phyloP scores from a whole-genome alignment of 2,113 vertebrate genomes.

The Leucosticte australis region DNA sequence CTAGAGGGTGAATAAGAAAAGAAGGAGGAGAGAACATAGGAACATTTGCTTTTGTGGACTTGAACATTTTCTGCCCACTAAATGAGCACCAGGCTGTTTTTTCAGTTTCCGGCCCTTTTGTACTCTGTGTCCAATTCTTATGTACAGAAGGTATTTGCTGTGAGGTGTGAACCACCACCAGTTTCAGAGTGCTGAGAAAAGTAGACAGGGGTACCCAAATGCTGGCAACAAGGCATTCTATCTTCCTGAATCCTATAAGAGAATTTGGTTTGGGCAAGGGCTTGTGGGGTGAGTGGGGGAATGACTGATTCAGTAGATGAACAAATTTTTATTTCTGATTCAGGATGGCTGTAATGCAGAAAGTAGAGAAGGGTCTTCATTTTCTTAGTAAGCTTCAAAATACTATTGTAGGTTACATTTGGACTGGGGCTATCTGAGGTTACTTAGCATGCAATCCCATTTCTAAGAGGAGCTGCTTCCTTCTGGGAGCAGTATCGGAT shows the following conservation, averaged over 20 bases:
- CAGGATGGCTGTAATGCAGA: background rate
- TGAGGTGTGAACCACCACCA: background rate
- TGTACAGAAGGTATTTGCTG: background rate
- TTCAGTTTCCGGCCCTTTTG: background rate
- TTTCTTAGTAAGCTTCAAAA: background rate
- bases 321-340: background rate
- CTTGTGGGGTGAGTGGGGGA: background rate
- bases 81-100: background rate
- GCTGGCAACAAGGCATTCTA: background rate
- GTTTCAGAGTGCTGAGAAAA: background rate
- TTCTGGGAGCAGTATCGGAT: background rate
- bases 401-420: background rate
- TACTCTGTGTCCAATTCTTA: background rate
- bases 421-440: background rate
- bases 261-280: background rate
- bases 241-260: background rate
- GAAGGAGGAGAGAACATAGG: background rate
- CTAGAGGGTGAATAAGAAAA: background rate
- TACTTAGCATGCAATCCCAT: background rate
- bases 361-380: background rate
- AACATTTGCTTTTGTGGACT: background rate
- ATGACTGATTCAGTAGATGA: background rate
- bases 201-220: background rate
- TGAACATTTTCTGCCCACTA: background rate
- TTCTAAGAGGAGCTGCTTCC: background rate